Evolutionary conservation across 1,140 invertebrate genomes (phyloP), one percentile per base, ranked within the genome.

Genomic region (Diplogasteroides magnus): DNA sequence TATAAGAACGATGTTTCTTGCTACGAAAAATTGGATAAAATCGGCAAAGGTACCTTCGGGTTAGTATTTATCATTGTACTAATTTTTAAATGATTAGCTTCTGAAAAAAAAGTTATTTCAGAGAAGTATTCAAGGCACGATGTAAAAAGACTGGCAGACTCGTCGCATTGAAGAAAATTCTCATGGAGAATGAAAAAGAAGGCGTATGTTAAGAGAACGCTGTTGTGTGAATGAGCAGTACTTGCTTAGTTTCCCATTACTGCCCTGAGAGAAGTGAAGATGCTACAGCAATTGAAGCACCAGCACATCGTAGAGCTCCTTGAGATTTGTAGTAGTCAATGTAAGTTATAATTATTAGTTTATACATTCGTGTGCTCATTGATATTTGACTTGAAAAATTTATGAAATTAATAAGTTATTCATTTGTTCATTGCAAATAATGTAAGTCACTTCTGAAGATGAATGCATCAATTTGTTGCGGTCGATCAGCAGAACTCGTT

Each of bases 111-210:
- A n/a, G n/a, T n/a, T n/a, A n/a, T 87, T 87, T 31, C 78, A 94
- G 94, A 0, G 95, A 98, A 84, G 96, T 98, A 1, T 98, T 98
- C 83, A 98, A 98, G 86, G 95, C 94, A 0, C 88, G 90, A 64
- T 91, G 94, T 71, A 91, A 90, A 79, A 89, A 89, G 61, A 90
- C 89, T 57, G 93, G 92, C 81, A 92, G 91, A 83, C 89, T 94
- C 77, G 94, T 98, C 0, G 96, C 96, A 0, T 90, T 98, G 87
- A 98, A 99, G 81, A 98, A 98, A 86, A 93, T 98, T 29, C 84
- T 98, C 2, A 98, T 98, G 94, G 95, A 98, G 79, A 98, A 98
- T 86, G 96, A 99, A 86, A 97, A 97, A 85, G 95, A 98, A 88
- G 94, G 96, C 66, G 91, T 93, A n/a, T n/a, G n/a, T n/a, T n/a